A percentile compares a stretch with the other conserved stretches of the same genome.
Evolutionary conservation across 2,113 vertebrate genomes (phyloP).

Genomic region (Heloderma charlesbogerti): DNA sequence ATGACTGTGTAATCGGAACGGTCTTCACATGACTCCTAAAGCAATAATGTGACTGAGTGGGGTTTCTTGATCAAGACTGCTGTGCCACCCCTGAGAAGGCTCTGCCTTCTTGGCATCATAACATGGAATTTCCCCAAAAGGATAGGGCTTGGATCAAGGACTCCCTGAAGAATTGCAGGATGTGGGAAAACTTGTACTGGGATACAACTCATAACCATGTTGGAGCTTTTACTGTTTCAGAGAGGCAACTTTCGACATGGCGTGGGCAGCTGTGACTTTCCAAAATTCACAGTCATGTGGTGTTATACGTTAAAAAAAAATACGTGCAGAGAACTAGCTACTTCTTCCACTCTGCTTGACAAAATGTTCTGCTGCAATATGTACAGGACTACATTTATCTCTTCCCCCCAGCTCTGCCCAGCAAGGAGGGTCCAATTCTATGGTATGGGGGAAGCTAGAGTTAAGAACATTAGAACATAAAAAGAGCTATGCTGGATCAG

Average conservation of each 20-base stretch:
- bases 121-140: background rate
- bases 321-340: background rate
- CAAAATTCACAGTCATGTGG: background rate
- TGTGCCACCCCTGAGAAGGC: background rate
- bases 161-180: background rate
- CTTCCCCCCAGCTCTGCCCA: no score
- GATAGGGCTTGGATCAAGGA: background rate
- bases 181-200: background rate
- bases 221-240: no score
- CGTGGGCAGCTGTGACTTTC: background rate
- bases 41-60: background rate
- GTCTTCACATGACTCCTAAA: background rate
- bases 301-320: background rate
- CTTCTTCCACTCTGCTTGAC: background rate
- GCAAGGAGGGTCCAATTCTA: background rate
- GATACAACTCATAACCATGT: no score
- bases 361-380: background rate
- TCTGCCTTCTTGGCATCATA: background rate
- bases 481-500: no score
- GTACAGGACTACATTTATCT: background rate
- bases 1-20: background rate
- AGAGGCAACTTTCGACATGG: background rate
- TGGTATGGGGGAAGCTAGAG: no score
- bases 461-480: no score
- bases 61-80: background rate